Evolutionary conservation across 2,113 vertebrate species (phyloP).

Genomic region (Eurypyga helias): DNA sequence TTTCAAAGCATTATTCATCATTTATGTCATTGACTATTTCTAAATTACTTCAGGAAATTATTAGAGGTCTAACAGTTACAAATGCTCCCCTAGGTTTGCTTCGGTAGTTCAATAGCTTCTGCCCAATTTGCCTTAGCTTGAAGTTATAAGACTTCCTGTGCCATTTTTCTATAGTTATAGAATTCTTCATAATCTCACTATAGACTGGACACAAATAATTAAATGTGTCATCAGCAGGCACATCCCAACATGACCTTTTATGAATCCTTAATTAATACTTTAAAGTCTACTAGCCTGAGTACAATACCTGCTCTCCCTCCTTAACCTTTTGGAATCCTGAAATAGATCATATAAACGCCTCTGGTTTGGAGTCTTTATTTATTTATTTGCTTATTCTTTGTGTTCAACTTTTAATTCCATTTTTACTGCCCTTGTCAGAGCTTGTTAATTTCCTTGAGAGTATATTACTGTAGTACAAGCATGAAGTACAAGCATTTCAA

Average conservation of each 20-base stretch:
- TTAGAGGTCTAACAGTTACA: neutral
- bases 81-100: neutral
- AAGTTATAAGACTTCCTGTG: neutral
- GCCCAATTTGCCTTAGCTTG: neutral
- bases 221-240: neutral
- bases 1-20: neutral
- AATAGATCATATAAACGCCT: neutral
- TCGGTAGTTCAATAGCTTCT: neutral
- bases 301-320: neutral
- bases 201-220: neutral
- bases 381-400: neutral
- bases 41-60: neutral
- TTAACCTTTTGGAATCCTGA: neutral
- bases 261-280: neutral
- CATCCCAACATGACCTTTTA: neutral
- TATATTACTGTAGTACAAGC: neutral
- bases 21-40: neutral
- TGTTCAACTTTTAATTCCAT: neutral
- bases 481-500: neutral
- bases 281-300: neutral
- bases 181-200: neutral
- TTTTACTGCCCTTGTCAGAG: neutral
- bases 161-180: neutral
- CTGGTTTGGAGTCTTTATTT: neutral
- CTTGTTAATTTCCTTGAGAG: neutral